Base-by-base conservation (phyloP, 2,888 invertebrate genomes). In the Drosophila seclusa region DNA sequence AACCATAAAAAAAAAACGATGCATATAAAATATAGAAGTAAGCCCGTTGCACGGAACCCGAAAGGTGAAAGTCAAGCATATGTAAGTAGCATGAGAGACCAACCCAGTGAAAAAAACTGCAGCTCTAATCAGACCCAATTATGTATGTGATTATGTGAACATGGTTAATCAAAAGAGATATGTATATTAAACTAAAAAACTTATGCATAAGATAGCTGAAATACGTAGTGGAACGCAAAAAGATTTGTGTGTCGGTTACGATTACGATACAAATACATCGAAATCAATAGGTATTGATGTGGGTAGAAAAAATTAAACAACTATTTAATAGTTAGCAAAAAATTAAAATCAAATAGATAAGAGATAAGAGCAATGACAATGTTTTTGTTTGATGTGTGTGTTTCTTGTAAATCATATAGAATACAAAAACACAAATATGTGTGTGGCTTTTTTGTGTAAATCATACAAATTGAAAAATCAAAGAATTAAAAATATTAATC, bases 401-500 rank as follows among this genome's bases (percentile, higher is more conserved):
- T 49, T 49, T 54, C 27, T 69, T 67, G 64, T 68, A 68, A 78
- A 78, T 79, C 29, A 70, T 60, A 74, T 72, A 52, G 76, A 16
- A 45, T 24, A 24, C 16, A 54, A 55, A 72, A 65, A 55, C 78
- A 63, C 24, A 24, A 45, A 16, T 45, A 24, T 16, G 11, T 36
- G 54, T 34, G 11, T 21, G 32, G 16, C 34, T 34, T 21, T 48
- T 49, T 54, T 34, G 67, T 67, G 64, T 68, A 68, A 78, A 78
- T 79, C 29, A 70, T 66, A 74, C 68, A 52, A 80, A 45, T 45
- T 45, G 45, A 36, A 54, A 55, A 72, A 65, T 59, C 83, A 63
- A 78, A 82, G 27, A 80, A 68, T 70, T 70, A 57, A 64, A 68
- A 45, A 80, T 73, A 83, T 83, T 86, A 80, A 83, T 86, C 71